Base-by-base conservation (phyloP, 2,113 vertebrate genomes). In the Mola mola region DNA sequence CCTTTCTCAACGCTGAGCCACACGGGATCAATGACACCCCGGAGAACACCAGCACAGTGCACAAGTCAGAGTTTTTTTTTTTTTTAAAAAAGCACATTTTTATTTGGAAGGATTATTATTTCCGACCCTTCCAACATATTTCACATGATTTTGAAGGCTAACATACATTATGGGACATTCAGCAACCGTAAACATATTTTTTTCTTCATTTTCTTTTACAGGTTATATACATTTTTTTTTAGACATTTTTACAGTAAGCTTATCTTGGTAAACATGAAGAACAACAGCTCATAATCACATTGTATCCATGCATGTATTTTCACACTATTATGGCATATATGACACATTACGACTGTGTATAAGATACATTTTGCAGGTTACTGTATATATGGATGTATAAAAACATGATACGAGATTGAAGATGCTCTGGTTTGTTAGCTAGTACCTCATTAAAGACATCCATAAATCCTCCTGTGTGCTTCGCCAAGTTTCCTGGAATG, bases 211-310 rank as follows among this genome's bases (percentile, higher is more conserved):
- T 42, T 65, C n/a, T 78, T 86, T 78, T 78, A 74, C 58, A 85
- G 12, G 46, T 59, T 83, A 81, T 81, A 20, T 72, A 83, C 64
- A 84, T 82, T 83, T 83, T 76, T 65, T 81, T 60, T 38, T n/a
- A n/a, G n/a, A n/a, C n/a, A n/a, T 66, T 61, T 78, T 72, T 75
- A 69, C 75, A 72, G 43, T 77, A 59, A 70, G 72, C 76, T 83
- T 84, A 72, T 84, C 29, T 72, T 72, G 48, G 51, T 81, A 44
- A 78, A 82, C 64, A 75, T 28, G 6, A 57, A 70, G 9, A 41
- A 63, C 53, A 41, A 58, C 19, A 64, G 57, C 62, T 68, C 78
- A 72, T 34, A 52, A 46, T 75, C 38, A 67, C 51, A 52, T 48
- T 19, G 26, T 63, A 16, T 49, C 28, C 77, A 75, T 84, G 75